phyloP scores from a whole-genome alignment of 2,888 invertebrate species.

The Rhamnusium bicolor region DNA sequence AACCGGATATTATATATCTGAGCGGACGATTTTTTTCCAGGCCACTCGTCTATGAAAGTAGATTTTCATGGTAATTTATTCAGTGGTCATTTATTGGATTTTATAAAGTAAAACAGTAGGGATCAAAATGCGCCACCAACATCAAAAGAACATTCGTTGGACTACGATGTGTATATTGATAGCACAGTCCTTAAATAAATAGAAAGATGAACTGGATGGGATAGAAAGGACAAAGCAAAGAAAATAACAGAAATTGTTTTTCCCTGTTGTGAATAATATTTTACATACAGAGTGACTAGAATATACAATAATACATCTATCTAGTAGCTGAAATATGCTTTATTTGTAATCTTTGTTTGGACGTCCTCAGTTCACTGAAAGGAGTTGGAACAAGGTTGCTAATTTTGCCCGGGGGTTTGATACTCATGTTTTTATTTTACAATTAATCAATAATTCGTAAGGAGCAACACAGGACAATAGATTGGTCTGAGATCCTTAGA shows the following conservation, averaged over 20 bases:
- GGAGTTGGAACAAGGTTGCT: too few relatives aligned
- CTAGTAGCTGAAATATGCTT: too few relatives aligned
- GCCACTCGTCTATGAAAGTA: slow-evolving; percentile 28
- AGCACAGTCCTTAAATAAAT: slow-evolving; percentile 20
- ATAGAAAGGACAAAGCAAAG: slow-evolving; percentile 17
- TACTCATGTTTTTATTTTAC: too few relatives aligned
- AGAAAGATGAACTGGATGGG: slow-evolving; percentile 3
- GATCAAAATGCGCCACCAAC: slow-evolving; percentile 23
- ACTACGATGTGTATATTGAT: slow-evolving; percentile 17
- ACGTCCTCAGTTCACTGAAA: too few relatives aligned
- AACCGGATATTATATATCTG: slow-evolving; percentile 26
- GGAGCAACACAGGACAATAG: too few relatives aligned
- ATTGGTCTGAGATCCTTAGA: too few relatives aligned
- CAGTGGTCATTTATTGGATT: slow-evolving; percentile 36
- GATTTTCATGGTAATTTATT: slow-evolving; percentile 35
- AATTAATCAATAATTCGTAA: too few relatives aligned
- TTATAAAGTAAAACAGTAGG: slow-evolving; percentile 27
- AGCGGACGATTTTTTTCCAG: slow-evolving; percentile 13
- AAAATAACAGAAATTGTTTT: slow-evolving; percentile 9
- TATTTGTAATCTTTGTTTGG: too few relatives aligned
- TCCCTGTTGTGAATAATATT: slow-evolving; percentile 8
- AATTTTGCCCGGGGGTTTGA: too few relatives aligned
- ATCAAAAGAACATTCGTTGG: slow-evolving; percentile 25
- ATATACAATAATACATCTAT: background rate
- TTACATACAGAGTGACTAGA: background rate